Conservation (phyloP, 2,888 invertebrate species). For the Dysmachus trigonus region DNA sequence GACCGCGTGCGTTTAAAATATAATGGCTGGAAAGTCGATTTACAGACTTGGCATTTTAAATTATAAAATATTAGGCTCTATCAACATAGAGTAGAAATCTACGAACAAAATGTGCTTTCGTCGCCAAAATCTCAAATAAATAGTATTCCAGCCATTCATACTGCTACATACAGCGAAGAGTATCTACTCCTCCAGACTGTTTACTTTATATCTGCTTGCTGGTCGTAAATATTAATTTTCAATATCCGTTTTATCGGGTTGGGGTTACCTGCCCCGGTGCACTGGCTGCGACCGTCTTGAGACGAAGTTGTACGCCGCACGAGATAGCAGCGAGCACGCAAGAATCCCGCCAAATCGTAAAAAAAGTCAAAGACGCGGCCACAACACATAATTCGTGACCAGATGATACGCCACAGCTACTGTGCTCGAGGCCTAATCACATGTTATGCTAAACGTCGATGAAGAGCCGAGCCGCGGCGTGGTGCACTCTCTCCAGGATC, state of each 20-base stretch:
- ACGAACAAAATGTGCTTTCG: background rate
- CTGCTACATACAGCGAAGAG: background rate
- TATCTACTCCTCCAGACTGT: background rate
- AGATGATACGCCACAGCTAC: conserved; percentile 46
- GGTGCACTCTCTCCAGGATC: conserved; percentile 1
- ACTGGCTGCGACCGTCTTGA: background rate
- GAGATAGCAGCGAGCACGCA: conserved; percentile 35
- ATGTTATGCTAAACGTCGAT: conserved; percentile 47
- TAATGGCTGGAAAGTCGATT: no score
- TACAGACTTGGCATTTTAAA: no score
- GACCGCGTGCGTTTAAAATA: no score
- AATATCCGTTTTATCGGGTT: background rate
- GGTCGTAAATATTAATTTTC: background rate
- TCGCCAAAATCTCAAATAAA: background rate
- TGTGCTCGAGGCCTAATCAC: conserved; percentile 47
- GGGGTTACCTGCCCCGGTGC: background rate
- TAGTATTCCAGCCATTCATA: background rate
- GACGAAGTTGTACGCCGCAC: conserved; percentile 14
- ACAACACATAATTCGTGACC: conserved; percentile 45
- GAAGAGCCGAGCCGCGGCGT: conserved; percentile 10
- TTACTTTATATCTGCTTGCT: background rate
- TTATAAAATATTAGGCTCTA: background rate
- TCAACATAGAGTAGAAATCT: background rate
- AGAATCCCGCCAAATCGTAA: conserved; percentile 26
- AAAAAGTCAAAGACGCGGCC: conserved; percentile 32